A percentile compares a stretch with the other conserved stretches of the same genome.
These are phyloP conservation scores for Agrenia bidenticulata DNA, from an alignment of 2,888 invertebrate species.

Conservation along the genomic window DNA sequence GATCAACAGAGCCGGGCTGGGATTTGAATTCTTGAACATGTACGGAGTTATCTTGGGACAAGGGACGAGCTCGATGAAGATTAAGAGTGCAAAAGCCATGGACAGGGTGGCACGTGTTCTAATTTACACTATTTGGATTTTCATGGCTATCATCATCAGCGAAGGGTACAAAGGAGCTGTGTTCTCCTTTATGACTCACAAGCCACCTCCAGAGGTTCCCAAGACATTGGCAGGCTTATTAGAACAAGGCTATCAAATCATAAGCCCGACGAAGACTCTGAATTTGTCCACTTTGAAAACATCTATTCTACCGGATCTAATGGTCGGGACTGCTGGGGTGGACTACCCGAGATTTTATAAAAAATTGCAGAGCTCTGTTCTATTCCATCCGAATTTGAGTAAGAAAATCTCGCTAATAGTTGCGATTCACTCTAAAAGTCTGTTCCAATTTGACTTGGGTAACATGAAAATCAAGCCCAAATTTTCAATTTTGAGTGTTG, in stretches of 20 bases:
- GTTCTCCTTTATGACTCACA: slow-evolving; percentile 25
- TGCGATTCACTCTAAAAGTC: not conserved
- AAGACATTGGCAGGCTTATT: slow-evolving; percentile 8
- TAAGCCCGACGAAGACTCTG: not conserved
- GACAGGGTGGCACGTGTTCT: not conserved
- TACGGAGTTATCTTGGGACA: too few species aligned
- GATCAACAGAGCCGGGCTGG: too few species aligned
- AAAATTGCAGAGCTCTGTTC: not conserved
- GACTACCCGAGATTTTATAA: slow-evolving; percentile 12
- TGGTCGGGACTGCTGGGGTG: slow-evolving; percentile 1
- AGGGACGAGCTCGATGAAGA: too few species aligned
- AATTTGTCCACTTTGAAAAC: slow-evolving; percentile 20
- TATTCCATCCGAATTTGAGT: not conserved
- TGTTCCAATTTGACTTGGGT: not conserved
- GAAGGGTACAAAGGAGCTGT: slow-evolving; percentile 29
- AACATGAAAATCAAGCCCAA: not conserved
- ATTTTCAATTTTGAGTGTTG: not conserved
- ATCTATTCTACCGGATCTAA: slow-evolving; percentile 17
- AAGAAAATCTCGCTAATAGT: not conserved
- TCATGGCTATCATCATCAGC: slow-evolving; percentile 16
- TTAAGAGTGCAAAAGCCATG: too few species aligned
- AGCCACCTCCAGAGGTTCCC: slow-evolving; percentile 21
- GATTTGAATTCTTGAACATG: too few species aligned
- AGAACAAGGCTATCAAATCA: not conserved
- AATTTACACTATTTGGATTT: slow-evolving; percentile 16